Percentiles rank a stretch among this genome's conserved stretches.
phyloP scores from a whole-genome alignment of 2,888 invertebrate species.

The Taenaris catops region DNA sequence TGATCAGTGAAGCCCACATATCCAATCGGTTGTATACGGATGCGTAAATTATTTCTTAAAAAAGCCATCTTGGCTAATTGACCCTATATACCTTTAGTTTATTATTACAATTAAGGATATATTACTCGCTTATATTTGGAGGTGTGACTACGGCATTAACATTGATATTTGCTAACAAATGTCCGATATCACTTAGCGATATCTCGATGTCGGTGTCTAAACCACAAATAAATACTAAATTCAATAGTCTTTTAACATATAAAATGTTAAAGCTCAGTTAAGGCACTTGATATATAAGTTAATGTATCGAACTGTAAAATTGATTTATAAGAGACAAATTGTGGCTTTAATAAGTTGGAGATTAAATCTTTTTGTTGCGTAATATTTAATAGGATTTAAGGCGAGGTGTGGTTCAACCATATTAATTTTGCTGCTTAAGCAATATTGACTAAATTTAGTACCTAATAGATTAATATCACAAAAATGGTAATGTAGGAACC shows the following conservation, averaged over 20 bases:
- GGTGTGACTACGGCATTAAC: background rate
- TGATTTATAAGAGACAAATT: conserved; percentile 10
- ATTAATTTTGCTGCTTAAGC: conserved; percentile 4
- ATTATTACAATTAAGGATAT: too few species aligned
- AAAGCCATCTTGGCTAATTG: too few species aligned
- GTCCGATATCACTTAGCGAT: conserved; percentile 8
- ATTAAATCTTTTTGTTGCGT: conserved; percentile 8
- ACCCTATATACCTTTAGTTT: too few species aligned
- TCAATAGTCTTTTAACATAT: conserved; percentile 4
- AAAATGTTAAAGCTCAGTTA: conserved; percentile 2
- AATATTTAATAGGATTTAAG: conserved; percentile 6
- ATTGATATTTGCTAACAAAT: conserved; percentile 9
- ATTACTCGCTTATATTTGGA: conserved; percentile 1
- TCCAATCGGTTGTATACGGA: too few species aligned
- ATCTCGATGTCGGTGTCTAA: conserved; percentile 2
- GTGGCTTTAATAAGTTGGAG: conserved; percentile 5
- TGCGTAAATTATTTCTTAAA: too few species aligned
- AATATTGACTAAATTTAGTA: conserved; percentile 6
- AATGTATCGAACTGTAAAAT: conserved; percentile 1
- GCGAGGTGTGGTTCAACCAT: conserved; percentile 6
- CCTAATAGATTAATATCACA: conserved; percentile 4
- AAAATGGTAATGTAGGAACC: background rate
- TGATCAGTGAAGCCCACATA: too few species aligned
- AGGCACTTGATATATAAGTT: conserved; percentile 2
- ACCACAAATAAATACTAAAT: conserved; percentile 5